Evolutionary conservation across 2,113 vertebrate genomes (phyloP).

Genomic region (Megaleporinus macrocephalus): DNA sequence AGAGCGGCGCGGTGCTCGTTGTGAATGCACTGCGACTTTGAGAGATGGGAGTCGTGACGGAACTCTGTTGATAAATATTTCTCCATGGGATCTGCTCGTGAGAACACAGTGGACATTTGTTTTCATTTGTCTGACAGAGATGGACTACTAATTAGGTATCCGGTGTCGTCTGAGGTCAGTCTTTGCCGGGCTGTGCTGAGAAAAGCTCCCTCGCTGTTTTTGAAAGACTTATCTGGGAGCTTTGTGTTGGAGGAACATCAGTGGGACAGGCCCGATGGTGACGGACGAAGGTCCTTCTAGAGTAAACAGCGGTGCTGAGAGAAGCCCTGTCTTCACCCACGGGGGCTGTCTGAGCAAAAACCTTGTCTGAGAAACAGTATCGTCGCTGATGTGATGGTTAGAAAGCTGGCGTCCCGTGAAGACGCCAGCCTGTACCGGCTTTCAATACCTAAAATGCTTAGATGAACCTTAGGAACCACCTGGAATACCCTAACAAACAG

Average conservation of each 20-base stretch:
- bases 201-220: constrained; percentile 27
- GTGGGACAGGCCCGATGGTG: not conserved
- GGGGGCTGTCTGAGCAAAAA: not conserved
- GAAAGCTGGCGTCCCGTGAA: too few species aligned
- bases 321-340: not conserved
- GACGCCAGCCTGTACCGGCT: too few species aligned
- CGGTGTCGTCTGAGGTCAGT: constrained; percentile 17
- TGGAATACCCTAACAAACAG: too few species aligned
- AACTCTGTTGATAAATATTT: constrained; percentile 12
- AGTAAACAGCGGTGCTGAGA: constrained; percentile 29
- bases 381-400: not conserved
- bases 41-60: not conserved
- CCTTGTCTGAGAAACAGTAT: not conserved
- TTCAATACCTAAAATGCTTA: too few species aligned
- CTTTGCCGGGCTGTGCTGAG: constrained; percentile 30
- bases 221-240: constrained; percentile 22
- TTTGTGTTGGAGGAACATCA: constrained; percentile 43
- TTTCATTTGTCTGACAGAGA: constrained; percentile 34
- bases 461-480: too few species aligned
- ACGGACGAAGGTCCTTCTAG: constrained; percentile 17
- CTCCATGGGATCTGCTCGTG: constrained; percentile 6
- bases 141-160: constrained; percentile 41
- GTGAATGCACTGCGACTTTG: not conserved
- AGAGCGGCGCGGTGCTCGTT: too few species aligned
- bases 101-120: constrained; percentile 11